These are phyloP conservation scores for Ophion slaviceki DNA, from an alignment of 2,888 invertebrate species.

Conservation along the genomic window DNA sequence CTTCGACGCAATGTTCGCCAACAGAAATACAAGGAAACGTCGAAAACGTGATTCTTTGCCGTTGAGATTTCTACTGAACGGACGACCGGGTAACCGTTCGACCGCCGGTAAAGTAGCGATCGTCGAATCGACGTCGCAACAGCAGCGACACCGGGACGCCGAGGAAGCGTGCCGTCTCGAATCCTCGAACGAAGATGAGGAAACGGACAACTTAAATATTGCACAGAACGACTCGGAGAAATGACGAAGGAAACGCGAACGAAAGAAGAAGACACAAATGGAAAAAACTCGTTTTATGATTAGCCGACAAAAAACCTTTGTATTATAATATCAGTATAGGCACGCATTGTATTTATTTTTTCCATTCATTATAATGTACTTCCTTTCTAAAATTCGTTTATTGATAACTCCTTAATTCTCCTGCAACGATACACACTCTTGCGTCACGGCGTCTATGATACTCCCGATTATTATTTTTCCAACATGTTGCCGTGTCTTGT, in stretches of 20 bases:
- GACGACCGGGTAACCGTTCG: conserved; percentile 78
- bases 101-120: conserved; percentile 69
- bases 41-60: conserved; percentile 76
- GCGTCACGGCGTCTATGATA: too few species aligned
- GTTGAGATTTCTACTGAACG: conserved; percentile 79
- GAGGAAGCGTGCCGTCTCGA: conserved; percentile 66
- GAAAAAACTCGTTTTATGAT: conserved; percentile 58
- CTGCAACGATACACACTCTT: not conserved
- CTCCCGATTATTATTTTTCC: conserved; percentile 5
- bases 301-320: conserved; percentile 73
- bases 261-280: conserved; percentile 19
- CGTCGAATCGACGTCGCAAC: conserved; percentile 61
- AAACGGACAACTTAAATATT: conserved; percentile 72
- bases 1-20: not conserved
- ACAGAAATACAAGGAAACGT: conserved; percentile 62
- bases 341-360: conserved; percentile 81
- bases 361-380: conserved; percentile 78
- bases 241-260: conserved; percentile 1
- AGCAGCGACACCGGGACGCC: conserved; percentile 64
- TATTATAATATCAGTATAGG: conserved; percentile 80
- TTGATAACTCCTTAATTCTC: conserved; percentile 46
- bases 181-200: conserved; percentile 69
- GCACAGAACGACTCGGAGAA: conserved; percentile 57
- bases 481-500: not conserved
- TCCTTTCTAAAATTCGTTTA: conserved; percentile 74